Base-by-base conservation (phyloP, 2,113 vertebrate species). In the Zapus hudsonius region DNA sequence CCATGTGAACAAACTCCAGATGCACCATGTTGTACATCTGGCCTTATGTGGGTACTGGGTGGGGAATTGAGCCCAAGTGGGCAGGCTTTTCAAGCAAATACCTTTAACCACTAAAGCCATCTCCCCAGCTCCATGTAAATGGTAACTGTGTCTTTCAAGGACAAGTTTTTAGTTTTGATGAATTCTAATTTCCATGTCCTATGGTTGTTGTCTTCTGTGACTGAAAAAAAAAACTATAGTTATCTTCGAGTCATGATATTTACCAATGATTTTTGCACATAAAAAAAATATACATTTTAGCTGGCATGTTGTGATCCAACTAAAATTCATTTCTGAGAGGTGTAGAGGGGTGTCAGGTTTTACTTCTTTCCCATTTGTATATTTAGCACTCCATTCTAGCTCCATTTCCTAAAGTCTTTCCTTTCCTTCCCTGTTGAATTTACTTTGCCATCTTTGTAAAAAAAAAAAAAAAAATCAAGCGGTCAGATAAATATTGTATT, bases 171-270 rank as follows among this genome's bases (percentile, higher is more conserved):
- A 55, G 31, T 83, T 93, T 55, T 91, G 16, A 91, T 84, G 9
- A 66, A 83, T 57, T 73, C 74, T 74, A 67, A 85, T n/a, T 82
- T 81, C n/a, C n/a, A n/a, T 74, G 33, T 92, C 55, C 93, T 52
- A 80, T 52, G 25, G n/a, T 72, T 70, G 83, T 38, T 89, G 64
- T 17, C 84, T 87, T 90, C 82, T 84, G 23, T 72, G 40, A 96
- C 36, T 36, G 64, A 47, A 82, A 74, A 90, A 95, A 73, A 10
- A n/a, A n/a, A n/a, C 55, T 90, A 40, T 72, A 44, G 27, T 67
- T 84, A 38, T 7, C 13, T n/a, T 31, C 19, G 42, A 78, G 19
- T 82, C 83, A 95, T 52, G 59, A 89, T 78, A 67, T 4, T 86
- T 42, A 57, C 27, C 47, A 31, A 15, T 36, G 33, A 55, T 81